Percentiles rank a stretch among this genome's conserved stretches.
These are phyloP conservation scores for Xylophagus ater DNA, from an alignment of 2,888 invertebrate genomes.

Conservation along the genomic window DNA sequence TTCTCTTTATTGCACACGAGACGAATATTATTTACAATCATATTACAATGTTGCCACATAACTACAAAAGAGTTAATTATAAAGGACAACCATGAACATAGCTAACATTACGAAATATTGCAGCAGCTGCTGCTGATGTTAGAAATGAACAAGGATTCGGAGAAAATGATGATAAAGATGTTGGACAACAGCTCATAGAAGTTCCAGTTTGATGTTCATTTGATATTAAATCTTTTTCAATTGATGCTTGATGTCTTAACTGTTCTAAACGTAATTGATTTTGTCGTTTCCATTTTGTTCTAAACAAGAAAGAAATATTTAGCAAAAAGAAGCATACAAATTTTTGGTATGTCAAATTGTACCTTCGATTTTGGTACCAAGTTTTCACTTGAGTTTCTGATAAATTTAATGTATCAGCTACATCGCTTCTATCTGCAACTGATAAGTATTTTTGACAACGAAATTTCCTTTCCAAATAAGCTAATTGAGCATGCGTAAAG, in stretches of 20 bases:
- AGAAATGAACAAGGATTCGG: constrained; percentile 49
- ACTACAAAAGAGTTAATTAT: constrained; percentile 24
- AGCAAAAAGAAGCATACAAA: not conserved
- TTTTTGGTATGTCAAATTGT: not conserved
- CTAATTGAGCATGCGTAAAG: constrained; percentile 88
- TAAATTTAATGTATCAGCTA: constrained; percentile 78
- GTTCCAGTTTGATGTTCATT: constrained; percentile 27
- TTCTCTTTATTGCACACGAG: constrained; percentile 18
- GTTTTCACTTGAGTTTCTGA: constrained; percentile 94
- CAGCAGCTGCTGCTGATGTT: constrained; percentile 51
- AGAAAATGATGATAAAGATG: constrained; percentile 32
- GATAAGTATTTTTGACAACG: constrained; percentile 87
- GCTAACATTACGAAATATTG: constrained; percentile 61
- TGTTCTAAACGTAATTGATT: constrained; percentile 80
- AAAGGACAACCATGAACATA: constrained; percentile 64
- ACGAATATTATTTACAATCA: constrained; percentile 5
- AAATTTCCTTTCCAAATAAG: constrained; percentile 84
- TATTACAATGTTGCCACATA: not conserved
- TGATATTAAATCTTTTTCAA: constrained; percentile 54
- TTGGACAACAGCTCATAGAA: constrained; percentile 34
- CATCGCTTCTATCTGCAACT: constrained; percentile 85
- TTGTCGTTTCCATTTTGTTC: constrained; percentile 82
- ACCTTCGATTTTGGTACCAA: constrained; percentile 55
- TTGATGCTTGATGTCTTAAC: constrained; percentile 69
- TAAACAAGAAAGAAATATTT: constrained; percentile 29